Base-by-base conservation (phyloP, 1,140 invertebrate species). In the Dendrolimus punctatus region DNA sequence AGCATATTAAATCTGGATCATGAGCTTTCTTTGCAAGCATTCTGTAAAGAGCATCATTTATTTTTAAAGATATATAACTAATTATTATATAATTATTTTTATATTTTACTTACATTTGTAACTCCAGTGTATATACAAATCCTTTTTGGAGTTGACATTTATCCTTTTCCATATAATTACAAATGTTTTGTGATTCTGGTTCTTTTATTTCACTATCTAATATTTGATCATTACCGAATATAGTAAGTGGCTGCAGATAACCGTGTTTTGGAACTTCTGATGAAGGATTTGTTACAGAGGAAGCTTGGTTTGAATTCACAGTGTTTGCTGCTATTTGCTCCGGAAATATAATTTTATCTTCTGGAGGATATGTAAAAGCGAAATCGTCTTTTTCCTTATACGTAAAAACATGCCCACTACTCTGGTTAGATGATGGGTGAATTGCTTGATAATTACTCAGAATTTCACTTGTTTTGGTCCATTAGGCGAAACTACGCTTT, bases 111-210 rank as follows among this genome's bases (percentile, higher is more conserved):
- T 59, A 59, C 57, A 48, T 47, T 46, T 50, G 40, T 8, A 36
- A 43, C 40, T 55, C 51, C 5, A 7, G 7, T 6, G 36, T 38
- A 36, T 51, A 51, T 38, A 51, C 44, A 23, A 64, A 40, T 39
- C 76, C 73, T 37, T 71, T 57, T 8, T 46, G 54, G 8, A 46
- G 49, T 42, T 58, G 45, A 60, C 79, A 82, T 50, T 71, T 58
- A 38, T 58, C 44, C 62, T 73, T 66, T 44, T 61, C 65, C 37
- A 80, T 68, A 55, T 74, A 80, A 9, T 70, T 74, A 44, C 81
- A 82, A 55, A 85, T 80, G 62, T 66, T 71, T 71, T 81, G 71
- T 5, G 75, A 57, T 47, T 71, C 51, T 5, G 10, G 40, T 42
- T 49, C 47, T 40, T 66, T 46, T 23, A 60, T 64, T n/a, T 63